Percentiles rank a stretch among this genome's conserved stretches.
Evolutionary conservation across 2,888 invertebrate genomes (phyloP).

Genomic region (Clunio marinus): DNA sequence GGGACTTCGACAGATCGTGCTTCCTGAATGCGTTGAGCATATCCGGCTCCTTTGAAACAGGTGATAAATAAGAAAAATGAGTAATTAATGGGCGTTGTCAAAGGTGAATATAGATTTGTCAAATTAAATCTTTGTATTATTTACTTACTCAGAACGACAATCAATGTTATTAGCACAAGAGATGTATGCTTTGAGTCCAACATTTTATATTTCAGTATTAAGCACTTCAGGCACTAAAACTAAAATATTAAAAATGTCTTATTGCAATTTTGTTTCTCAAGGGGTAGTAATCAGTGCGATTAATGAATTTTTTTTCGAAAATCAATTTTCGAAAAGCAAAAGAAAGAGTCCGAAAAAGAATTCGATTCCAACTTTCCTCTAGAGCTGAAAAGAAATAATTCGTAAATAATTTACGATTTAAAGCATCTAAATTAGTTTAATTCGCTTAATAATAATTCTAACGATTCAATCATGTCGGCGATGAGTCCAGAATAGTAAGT

Average conservation of each 20-base stretch:
- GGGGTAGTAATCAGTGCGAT: no score
- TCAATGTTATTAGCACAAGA: neutral
- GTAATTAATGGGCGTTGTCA: conserved; percentile 17
- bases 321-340: neutral
- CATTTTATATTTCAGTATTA: neutral
- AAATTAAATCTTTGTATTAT: neutral
- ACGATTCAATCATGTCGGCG: conserved; percentile 48
- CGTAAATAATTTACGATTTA: neutral
- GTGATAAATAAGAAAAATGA: no score
- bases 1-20: conserved; percentile 56
- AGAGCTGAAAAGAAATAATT: neutral
- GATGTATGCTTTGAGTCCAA: neutral
- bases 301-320: no score
- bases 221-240: conserved; percentile 1
- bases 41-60: no score
- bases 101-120: neutral
- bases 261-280: neutral
- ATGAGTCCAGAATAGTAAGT: conserved; percentile 86
- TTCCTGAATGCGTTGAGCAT: neutral
- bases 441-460: conserved; percentile 6
- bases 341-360: neutral
- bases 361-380: neutral
- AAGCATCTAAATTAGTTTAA: conserved; percentile 36
- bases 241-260: neutral
- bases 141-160: neutral